Conservation (phyloP, 2,888 invertebrate genomes). For the Leptura quadrifasciata region DNA sequence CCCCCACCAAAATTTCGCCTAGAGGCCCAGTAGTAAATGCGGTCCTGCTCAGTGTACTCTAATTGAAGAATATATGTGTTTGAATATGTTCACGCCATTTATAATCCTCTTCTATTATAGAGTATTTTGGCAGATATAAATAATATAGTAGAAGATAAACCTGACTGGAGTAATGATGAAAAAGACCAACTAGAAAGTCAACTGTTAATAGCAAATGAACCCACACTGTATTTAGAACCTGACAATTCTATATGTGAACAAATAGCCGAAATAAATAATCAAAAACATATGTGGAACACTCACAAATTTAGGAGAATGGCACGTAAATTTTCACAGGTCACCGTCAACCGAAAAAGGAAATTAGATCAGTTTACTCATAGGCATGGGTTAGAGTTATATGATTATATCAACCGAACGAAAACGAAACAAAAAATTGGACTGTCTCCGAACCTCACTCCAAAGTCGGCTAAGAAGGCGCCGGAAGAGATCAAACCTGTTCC, state of each 20-base stretch:
- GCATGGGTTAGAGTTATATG: slow-evolving; percentile 85
- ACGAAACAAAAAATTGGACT: slow-evolving; percentile 72
- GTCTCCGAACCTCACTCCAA: slow-evolving; percentile 71
- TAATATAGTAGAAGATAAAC: slow-evolving; percentile 69
- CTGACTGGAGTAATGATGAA: slow-evolving; percentile 84
- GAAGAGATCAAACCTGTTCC: slow-evolving; percentile 48
- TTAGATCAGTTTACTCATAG: slow-evolving; percentile 89
- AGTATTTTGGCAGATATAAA: slow-evolving; percentile 68
- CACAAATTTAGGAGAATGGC: slow-evolving; percentile 85
- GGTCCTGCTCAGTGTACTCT: too few species aligned
- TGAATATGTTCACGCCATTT: too few species aligned
- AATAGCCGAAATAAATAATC: slow-evolving; percentile 85
- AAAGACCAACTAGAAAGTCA: slow-evolving; percentile 88
- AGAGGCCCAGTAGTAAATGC: too few species aligned
- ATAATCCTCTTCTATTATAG: slow-evolving; percentile 56
- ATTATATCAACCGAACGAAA: slow-evolving; percentile 77
- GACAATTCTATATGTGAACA: slow-evolving; percentile 87
- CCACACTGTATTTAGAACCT: slow-evolving; percentile 92
- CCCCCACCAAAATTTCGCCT: too few species aligned
- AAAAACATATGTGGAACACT: slow-evolving; percentile 84
- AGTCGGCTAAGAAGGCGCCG: slow-evolving; percentile 75
- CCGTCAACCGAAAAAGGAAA: slow-evolving; percentile 91
- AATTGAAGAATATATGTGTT: too few species aligned
- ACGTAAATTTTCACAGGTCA: slow-evolving; percentile 84
- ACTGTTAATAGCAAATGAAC: slow-evolving; percentile 88